Evolutionary conservation across 2,888 invertebrate genomes (phyloP), one percentile per base, ranked within the genome.

Genomic region (Ephialtes manifestator): DNA sequence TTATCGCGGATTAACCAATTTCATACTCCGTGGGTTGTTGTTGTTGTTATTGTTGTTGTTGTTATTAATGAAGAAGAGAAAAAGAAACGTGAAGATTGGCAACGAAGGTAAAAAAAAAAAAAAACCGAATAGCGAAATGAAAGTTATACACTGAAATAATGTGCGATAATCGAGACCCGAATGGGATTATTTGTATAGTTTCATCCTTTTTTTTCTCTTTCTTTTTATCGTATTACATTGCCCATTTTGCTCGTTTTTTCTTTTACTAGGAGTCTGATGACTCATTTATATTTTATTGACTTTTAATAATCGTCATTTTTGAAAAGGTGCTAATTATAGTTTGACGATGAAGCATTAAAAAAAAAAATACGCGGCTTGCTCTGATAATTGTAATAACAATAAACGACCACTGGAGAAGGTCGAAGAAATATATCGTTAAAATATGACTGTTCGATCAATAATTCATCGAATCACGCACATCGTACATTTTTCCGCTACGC

Each of bases 21-120:
- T 60, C 28, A 76, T 71, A 39, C 51, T 80, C 65, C 76, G 72
- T 71, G 35, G 53, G 65, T 80, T 83, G 55, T 76, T 84, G 84
- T 76, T 83, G 70, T 70, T 80, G 74, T 76, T 80, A 43, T 72
- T 74, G 77, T 82, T 72, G 60, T 76, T 81, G 65, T 70, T 74
- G 39, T 72, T 68, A 67, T 71, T 76, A 46, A 67, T 43, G 31
- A 58, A 46, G 24, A 24, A 46, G 65, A 43, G 39, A 35, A 20
- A n/a, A 35, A 4, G 4, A 35, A 35, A 35, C 5, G 35, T 35
- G 7, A 35, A 7, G 35, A 35, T 4, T 35, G 7, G 5, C 5
- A 39, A 39, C 10, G 48, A 65, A 24, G n/a, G 65, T 63, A 24
- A 63, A 51, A 20, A n/a, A 71, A 53, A 1, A 43, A 35, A 13